Percentiles rank a stretch among this genome's conserved stretches.
These are phyloP conservation scores for Thalassophryne amazonica DNA, from an alignment of 2,797 vertebrate genomes.

Conservation along the genomic window DNA sequence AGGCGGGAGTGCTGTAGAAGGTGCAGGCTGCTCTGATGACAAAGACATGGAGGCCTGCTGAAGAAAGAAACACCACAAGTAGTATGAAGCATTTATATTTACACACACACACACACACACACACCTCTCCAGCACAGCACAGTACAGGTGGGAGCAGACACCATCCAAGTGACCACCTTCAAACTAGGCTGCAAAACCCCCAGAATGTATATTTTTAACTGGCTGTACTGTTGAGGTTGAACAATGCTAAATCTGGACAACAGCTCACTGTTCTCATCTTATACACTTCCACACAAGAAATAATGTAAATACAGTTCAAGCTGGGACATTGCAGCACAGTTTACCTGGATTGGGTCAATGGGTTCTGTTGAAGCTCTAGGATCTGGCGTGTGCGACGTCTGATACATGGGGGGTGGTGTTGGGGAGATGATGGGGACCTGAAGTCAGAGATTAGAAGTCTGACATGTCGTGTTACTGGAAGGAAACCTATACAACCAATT, in stretches of 20 bases:
- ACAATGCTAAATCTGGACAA: too few species aligned
- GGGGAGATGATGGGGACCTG: slow-evolving; percentile 90
- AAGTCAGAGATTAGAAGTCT: background rate
- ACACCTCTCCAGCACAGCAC: too few species aligned
- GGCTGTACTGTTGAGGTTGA: too few species aligned
- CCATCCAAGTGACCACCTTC: too few species aligned
- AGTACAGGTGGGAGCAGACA: too few species aligned
- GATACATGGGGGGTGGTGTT: slow-evolving; percentile 89
- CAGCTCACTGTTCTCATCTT: too few species aligned
- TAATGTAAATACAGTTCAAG: too few species aligned
- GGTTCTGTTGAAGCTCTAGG: slow-evolving; percentile 85
- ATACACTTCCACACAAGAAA: too few species aligned
- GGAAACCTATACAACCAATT: background rate
- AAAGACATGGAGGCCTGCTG: slow-evolving; percentile 89
- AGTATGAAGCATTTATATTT: too few species aligned
- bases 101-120: too few species aligned
- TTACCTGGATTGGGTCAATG: slow-evolving; percentile 92
- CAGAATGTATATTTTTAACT: too few species aligned
- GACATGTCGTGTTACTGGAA: background rate
- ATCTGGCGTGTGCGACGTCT: slow-evolving; percentile 87
- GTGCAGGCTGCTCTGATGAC: slow-evolving; percentile 88
- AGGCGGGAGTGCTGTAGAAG: slow-evolving; percentile 83
- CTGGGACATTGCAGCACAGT: background rate
- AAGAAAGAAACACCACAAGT: slow-evolving; percentile 9
- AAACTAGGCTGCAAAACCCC: too few species aligned